A percentile compares a stretch with the other conserved stretches of the same genome.
These are phyloP conservation scores for Heliconius himera DNA, from an alignment of 1,140 invertebrate species.

Conservation along the genomic window DNA sequence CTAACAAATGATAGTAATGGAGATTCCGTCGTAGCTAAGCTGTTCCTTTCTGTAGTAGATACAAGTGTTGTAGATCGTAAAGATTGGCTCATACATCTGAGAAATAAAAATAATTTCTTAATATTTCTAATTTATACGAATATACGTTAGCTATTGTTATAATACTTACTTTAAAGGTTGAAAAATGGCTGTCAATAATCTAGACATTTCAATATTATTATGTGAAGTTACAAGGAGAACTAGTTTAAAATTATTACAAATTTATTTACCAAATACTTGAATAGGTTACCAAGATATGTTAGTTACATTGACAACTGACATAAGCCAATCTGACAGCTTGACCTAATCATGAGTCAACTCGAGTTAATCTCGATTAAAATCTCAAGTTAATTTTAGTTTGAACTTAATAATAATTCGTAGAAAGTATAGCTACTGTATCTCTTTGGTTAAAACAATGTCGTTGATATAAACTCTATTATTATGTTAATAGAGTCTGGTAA, in stretches of 20 bases:
- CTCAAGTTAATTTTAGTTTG: too few relatives aligned
- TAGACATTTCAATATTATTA: conserved; percentile 49
- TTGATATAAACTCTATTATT: too few relatives aligned
- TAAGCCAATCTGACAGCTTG: too few relatives aligned
- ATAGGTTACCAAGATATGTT: background rate
- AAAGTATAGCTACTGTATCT: too few relatives aligned
- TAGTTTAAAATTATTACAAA: background rate
- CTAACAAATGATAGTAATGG: conserved; percentile 60
- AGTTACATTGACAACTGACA: too few relatives aligned
- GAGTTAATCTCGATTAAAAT: too few relatives aligned
- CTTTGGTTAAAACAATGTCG: too few relatives aligned
- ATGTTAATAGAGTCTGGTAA: too few relatives aligned
- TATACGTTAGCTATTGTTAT: background rate
- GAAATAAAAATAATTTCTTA: conserved; percentile 37
- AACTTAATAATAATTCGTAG: too few relatives aligned
- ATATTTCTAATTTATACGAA: background rate
- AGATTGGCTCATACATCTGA: conserved; percentile 51
- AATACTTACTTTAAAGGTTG: conserved; percentile 61
- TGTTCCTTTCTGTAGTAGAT: conserved; percentile 33
- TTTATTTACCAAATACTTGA: background rate
- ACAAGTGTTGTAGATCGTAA: conserved; percentile 45
- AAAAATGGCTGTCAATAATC: conserved; percentile 55
- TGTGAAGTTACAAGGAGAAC: background rate
- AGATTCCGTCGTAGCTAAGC: conserved; percentile 58
- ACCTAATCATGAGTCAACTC: too few relatives aligned